These are phyloP conservation scores for Nasonovia ribisnigri DNA, from an alignment of 2,888 invertebrate species.

Conservation along the genomic window DNA sequence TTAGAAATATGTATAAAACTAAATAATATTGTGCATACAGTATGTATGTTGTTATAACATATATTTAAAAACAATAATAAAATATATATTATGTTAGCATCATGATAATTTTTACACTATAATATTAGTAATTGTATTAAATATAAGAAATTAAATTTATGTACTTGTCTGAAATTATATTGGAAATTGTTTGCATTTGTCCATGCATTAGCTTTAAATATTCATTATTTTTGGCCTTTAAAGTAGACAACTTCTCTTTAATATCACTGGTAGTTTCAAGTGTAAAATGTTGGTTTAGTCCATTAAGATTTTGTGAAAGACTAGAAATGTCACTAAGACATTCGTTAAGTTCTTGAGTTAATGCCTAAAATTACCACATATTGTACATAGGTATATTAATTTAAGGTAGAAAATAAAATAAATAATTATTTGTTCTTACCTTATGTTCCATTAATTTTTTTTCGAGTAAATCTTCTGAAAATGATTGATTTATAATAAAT, in stretches of 20 bases:
- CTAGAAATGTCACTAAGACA: slow-evolving; percentile 59
- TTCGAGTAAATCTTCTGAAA: slow-evolving; percentile 61
- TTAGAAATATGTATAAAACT: background rate
- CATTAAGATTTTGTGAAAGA: slow-evolving; percentile 45
- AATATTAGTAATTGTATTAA: background rate
- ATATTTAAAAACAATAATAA: background rate
- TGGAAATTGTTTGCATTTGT: slow-evolving; percentile 52
- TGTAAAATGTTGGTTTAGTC: slow-evolving; percentile 46
- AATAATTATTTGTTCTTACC: slow-evolving; percentile 43
- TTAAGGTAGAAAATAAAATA: background rate
- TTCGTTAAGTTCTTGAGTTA: slow-evolving; percentile 52
- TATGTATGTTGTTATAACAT: background rate
- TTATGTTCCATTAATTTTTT: slow-evolving; percentile 66
- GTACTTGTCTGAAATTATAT: slow-evolving; percentile 48
- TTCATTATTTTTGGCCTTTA: slow-evolving; percentile 44
- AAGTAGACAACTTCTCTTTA: slow-evolving; percentile 27
- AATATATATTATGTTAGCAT: too few relatives aligned
- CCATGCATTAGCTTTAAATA: slow-evolving; percentile 46
- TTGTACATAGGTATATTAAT: background rate
- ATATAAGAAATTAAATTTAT: slow-evolving; percentile 5
- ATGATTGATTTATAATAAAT: slow-evolving; percentile 51
- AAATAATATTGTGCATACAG: background rate
- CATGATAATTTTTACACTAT: background rate
- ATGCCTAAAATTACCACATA: slow-evolving; percentile 35
- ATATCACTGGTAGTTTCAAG: slow-evolving; percentile 52